Evolutionary conservation across 2,113 vertebrate genomes (phyloP), one percentile per base, ranked within the genome.

Genomic region (Physeter macrocephalus): DNA sequence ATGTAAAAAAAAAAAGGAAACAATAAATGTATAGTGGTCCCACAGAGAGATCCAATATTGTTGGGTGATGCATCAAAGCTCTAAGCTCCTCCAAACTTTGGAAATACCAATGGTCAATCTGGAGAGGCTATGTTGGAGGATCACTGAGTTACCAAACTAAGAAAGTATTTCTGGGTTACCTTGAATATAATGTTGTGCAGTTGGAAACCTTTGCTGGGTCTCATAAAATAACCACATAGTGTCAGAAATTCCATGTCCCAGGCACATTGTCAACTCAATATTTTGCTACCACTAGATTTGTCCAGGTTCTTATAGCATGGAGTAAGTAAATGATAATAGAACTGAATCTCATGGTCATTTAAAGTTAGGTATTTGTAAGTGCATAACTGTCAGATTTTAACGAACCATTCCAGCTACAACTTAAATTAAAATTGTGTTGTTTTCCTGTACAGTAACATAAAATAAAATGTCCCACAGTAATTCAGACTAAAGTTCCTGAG

Each of bases 181-280:
- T n/a, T 93, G 91, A 86, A 75, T 62, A 96, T 46, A 96, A 74
- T 61, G 23, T 36, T 95, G 21, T 86, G 64, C 78, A 78, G 71
- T 25, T 74, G 57, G 41, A 71, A 43, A 88, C 41, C 66, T 93
- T 87, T 69, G 75, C 43, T 89, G 18, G 67, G 43, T 69, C 74
- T 96, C 77, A 52, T 82, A 93, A 95, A 95, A 96, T 59, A 92
- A 88, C 61, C 41, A 64, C 75, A 31, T 17, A 88, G 88, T 82
- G 57, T 57, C 61, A 90, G 89, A 72, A 94, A 93, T 52, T 90
- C 52, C 36, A 15, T 72, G 84, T 72, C 80, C 75, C 46, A 12
- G 49, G 81, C 34, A 39, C 83, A 78, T 41, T 72, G 36, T 94
- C 43, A 74, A 29, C 34, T 81, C 69, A 77, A 29, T 82, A 49